Evolutionary conservation across 1,140 invertebrate genomes (phyloP).

Genomic region (Apis mellifera): Amel_HAv3.1 CM009941.2:15435501-15436000

Average conservation of each 20-base stretch:
- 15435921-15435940: conserved; percentile 87
- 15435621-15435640: conserved; percentile 91
- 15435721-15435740: conserved; percentile 93
- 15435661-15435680: conserved; percentile 92
- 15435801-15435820: conserved; percentile 86
- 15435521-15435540: conserved; percentile 70
- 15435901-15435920: conserved; percentile 71
- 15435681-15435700: conserved; percentile 90
- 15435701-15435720: conserved; percentile 93
- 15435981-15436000: conserved; percentile 85
- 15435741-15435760: conserved; percentile 95
- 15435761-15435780: conserved; percentile 94
- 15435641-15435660: conserved; percentile 88
- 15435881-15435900: conserved; percentile 77
- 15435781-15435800: conserved; percentile 93
- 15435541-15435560: conserved; percentile 75
- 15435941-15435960: conserved; percentile 90
- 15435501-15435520: conserved; percentile 83
- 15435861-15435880: conserved; percentile 91
- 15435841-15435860: conserved; percentile 91
- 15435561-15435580: conserved; percentile 92
- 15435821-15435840: conserved; percentile 87
- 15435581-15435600: conserved; percentile 87
- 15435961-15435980: conserved; percentile 89
- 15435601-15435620: conserved; percentile 90